Evolutionary conservation across 2,797 vertebrate species (phyloP), one percentile per base, ranked within the genome.

Genomic region (Emydoidea blandingii): DNA sequence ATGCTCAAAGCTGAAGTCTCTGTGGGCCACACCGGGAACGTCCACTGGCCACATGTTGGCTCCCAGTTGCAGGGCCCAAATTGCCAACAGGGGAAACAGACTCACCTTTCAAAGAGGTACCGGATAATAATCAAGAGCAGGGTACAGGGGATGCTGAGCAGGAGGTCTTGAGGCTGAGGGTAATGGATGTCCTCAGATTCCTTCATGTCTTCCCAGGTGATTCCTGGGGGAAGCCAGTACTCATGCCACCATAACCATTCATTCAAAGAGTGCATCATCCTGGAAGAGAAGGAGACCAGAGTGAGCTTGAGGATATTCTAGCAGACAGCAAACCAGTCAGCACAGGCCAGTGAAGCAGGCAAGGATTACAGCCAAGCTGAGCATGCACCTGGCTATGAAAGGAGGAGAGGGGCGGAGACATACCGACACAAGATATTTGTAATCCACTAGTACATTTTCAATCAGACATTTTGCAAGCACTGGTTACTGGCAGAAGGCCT

Each of bases 171-270:
- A 91, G 99, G 99, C n/a, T 97, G 92, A 57, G 99, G 99, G 68
- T 98, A 98, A 34, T 8, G 97, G 31, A 97, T 80, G 2, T 96
- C 97, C 21, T 97, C 97, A 10, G 96, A 93, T 23, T 98, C 97
- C 59, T 98, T 90, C 83, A 99, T 98, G 97, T 99, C 99, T 91
- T 97, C 95, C 99, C 99, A 99, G 52, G 94, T 97, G 91, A 98
- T 80, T 18, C 98, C 99, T 1, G 98, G 98, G 25, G 99, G 99
- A 37, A 99, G 98, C 99, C 99, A 99, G 96, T 98, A 99, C 88
- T 99, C 95, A 1, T 99, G 98, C 88, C 96, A 96, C 99, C 99
- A 99, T 19, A 99, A 95, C 99, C 99, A 99, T 52, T 98, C 94
- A 12, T 98, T 98, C 37, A 99, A 59, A 72, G 99, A 80, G 5